Conservation (phyloP, 2,797 vertebrate genomes). For the Cottoperca gobio region DNA sequence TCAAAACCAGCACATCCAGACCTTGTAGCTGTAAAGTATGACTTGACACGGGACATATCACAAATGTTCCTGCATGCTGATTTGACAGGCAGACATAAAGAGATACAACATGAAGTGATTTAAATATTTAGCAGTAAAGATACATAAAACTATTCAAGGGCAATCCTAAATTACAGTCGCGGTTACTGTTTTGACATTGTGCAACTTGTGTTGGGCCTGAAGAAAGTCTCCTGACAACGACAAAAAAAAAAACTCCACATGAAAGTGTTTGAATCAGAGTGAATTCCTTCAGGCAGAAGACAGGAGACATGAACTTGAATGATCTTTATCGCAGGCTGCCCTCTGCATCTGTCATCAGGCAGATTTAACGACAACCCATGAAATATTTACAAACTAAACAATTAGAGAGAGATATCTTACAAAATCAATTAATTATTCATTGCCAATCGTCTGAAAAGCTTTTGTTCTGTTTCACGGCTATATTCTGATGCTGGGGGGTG, state of each 20-base stretch:
- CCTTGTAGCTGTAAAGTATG: constrained; percentile 43
- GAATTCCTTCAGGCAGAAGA: constrained; percentile 37
- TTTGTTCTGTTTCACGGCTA: constrained; percentile 72
- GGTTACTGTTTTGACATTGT: constrained; percentile 24
- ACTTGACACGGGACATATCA: constrained; percentile 61
- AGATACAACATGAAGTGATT: constrained; percentile 31
- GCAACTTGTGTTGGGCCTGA: constrained; percentile 5
- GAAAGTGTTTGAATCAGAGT: constrained; percentile 13
- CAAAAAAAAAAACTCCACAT: background rate
- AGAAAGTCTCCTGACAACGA: constrained; percentile 20
- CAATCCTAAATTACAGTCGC: constrained; percentile 7
- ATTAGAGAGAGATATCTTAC: constrained; percentile 85
- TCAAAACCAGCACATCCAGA: constrained; percentile 66
- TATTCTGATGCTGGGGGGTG: constrained; percentile 64
- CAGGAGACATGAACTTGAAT: constrained; percentile 38
- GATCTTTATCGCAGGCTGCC: constrained; percentile 45
- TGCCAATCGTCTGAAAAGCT: constrained; percentile 74
- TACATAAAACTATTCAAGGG: constrained; percentile 17
- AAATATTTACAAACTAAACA: constrained; percentile 87
- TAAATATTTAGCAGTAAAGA: constrained; percentile 44
- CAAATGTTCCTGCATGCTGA: constrained; percentile 54
- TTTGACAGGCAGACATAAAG: constrained; percentile 25
- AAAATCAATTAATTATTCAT: constrained; percentile 87
- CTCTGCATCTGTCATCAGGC: constrained; percentile 72
- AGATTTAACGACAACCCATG: constrained; percentile 79